phyloP scores from a whole-genome alignment of 2,888 invertebrate species.

The Torymus texanus region DNA sequence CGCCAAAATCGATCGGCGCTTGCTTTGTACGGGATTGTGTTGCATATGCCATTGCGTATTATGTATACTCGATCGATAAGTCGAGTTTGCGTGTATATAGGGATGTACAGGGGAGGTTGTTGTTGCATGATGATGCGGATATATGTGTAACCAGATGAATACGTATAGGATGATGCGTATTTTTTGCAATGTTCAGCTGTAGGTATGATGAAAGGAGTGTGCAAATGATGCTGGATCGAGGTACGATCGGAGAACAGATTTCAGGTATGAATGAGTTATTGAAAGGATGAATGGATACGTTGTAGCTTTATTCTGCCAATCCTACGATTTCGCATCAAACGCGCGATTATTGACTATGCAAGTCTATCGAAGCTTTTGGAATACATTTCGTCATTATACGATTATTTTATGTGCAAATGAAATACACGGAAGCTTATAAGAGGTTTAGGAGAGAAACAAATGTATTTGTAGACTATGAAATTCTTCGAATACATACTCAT shows the following conservation, averaged over 20 bases:
- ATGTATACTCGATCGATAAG: constrained; percentile 16
- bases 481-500: too few relatives aligned
- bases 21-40: background rate
- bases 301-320: background rate
- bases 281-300: background rate
- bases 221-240: too few relatives aligned
- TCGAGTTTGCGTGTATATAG: too few relatives aligned
- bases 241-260: background rate
- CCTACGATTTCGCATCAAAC: too few relatives aligned
- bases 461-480: too few relatives aligned
- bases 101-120: background rate
- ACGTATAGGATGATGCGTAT: background rate
- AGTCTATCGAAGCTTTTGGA: too few relatives aligned
- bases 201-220: too few relatives aligned
- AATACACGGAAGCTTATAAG: too few relatives aligned
- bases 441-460: too few relatives aligned
- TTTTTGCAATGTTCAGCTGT: background rate
- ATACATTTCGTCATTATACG: too few relatives aligned
- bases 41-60: background rate
- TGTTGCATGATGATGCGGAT: background rate
- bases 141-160: background rate
- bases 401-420: too few relatives aligned
- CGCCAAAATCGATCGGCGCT: constrained; percentile 15
- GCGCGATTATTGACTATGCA: too few relatives aligned
- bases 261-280: background rate